Base-by-base conservation (phyloP, 2,113 vertebrate genomes). In the Percopsis transmontana region DNA sequence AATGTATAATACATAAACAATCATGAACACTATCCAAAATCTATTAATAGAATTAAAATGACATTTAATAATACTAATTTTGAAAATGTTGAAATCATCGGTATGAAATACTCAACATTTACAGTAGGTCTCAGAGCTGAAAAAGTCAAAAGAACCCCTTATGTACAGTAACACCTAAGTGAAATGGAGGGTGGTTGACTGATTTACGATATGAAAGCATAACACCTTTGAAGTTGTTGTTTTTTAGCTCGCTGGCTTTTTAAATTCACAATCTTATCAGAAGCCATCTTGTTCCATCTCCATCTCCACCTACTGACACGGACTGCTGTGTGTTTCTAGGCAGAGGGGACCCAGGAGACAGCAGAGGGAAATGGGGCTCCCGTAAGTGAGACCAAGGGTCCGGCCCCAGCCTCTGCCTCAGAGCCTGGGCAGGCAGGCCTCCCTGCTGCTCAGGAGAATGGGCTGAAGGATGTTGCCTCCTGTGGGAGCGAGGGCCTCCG, bases 291-390 rank as follows among this genome's bases (percentile, higher is more conserved):
- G 27, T 62, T 59, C 51, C 62, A 67, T 39, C 56, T 15, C 76
- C 89, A 77, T 68, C 52, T 38, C 60, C 65, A 63, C 61, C 52
- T 65, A 87, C 64, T 79, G 81, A 90, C 88, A 87, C 21, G 10
- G 57, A 79, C 75, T 91, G 76, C 85, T 92, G 75, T 94, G 90
- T 94, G 92, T 66, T 91, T 93, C 74, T 85, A 98, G 96, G 94
- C 90, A 82, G 95, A 96, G 92, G 93, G 92, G 76, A 79, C 78
- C 68, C 85, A 86, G 92, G 93, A 93, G 86, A 86, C 91, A 73
- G 82, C 82, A 65, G 91, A 89, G 89, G 91, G 87, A 69, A 87
- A 76, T 54, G 85, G 66, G 38, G 87, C 87, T 73, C 89, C 93
- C 70, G 89, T 84, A 19, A 89, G 90, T 72, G 92, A 86, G 68